Base-by-base conservation (phyloP, 2,888 invertebrate species). In the Aricia artaxerxes region DNA sequence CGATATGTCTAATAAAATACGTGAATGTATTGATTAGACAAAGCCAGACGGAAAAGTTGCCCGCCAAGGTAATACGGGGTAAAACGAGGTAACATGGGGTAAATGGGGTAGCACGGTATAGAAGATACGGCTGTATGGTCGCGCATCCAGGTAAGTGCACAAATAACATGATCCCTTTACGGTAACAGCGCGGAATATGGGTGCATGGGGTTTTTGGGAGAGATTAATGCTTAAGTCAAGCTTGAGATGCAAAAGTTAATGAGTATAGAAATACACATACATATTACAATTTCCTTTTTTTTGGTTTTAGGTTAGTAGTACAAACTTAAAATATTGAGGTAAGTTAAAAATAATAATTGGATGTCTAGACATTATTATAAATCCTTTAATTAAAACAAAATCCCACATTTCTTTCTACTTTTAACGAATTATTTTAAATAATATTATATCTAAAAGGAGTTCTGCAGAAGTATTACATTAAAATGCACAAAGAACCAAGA, bases 41-140 rank as follows among this genome's bases (percentile, higher is more conserved):
- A 85, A 86, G 87, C 85, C 83, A 84, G 83, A 85, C 84, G 83
- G 87, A 87, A 88, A 87, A 88, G 87, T 87, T 86, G 82, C 83
- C 83, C 83, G 82, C 81, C 82, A 80, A 82, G 82, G 82, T 83
- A 83, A 81, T 81, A 81, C 82, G 81, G 81, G 81, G 79, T 35
- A 83, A 81, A 81, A 81, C 82, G 81, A 81, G 81, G 79, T 69
- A 69, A 38, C 35, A 69, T 13, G 69, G 69, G 35, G 69, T 38
- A 69, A 69, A 69, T 16, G 35, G 35, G 69, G 35, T 69, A 69
- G 13, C 69, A 38, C 4, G 35, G 69, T 69, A 69, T 1, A 31
- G 11, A 31, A 31, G 11, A 24, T 11, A 6, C 69, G 16, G 82
- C 84, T 83, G 83, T 84, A 84, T 86, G 84, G 86, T 84, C 81